Evolutionary conservation across 30 jellyfish, hydroid and myxozoan species (phyloP).

Genomic region (Haliclystus octoradiatus): DNA sequence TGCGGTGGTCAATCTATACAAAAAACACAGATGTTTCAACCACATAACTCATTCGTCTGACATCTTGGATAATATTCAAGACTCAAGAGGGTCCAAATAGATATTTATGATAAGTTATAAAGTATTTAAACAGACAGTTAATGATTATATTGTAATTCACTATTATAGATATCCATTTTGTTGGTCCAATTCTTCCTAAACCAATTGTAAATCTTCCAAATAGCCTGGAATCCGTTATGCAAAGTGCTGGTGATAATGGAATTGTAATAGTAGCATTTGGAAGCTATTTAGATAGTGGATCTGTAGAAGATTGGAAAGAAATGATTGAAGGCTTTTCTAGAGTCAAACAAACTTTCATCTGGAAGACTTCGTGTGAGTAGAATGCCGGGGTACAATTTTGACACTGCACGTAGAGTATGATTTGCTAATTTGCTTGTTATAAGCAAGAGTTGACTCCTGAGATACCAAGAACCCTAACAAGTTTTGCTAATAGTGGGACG

Average conservation of each 20-base stretch:
- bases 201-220: conserved; percentile 9
- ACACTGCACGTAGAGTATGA: no score
- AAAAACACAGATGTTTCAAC: no score
- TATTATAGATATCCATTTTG: conserved; percentile 4
- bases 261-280: conserved; percentile 31
- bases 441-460: no score
- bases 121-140: not conserved
- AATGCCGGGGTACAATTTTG: not conserved
- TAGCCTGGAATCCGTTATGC: conserved; percentile 25
- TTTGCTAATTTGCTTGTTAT: no score
- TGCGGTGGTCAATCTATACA: not conserved
- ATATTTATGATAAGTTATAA: no score
- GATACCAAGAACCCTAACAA: no score
- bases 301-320: not conserved
- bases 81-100: no score
- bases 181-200: conserved; percentile 14
- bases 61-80: no score
- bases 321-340: not conserved
- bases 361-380: not conserved
- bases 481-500: no score
- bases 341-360: not conserved
- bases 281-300: not conserved
- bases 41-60: no score
- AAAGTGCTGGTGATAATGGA: conserved; percentile 47
- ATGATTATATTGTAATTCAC: not conserved